Evolutionary conservation across 1,140 invertebrate species (phyloP).

Genomic region (Trypoxylus dichotomus): DNA sequence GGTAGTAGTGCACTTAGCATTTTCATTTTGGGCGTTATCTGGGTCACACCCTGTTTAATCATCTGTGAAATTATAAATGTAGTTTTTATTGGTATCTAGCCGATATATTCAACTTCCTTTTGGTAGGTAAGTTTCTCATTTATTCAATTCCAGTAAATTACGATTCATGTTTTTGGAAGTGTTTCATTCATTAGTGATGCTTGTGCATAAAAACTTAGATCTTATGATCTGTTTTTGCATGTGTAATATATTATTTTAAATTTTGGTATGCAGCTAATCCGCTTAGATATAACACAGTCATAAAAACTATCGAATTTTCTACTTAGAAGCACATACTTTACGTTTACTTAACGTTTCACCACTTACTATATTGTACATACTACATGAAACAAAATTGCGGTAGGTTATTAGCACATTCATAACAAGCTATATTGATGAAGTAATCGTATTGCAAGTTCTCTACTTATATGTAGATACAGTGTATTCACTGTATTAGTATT

Average conservation of each 20-base stretch:
- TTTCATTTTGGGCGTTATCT: conserved; percentile 39
- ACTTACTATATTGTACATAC: not conserved
- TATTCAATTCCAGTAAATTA: not conserved
- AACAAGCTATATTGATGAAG: too few species aligned
- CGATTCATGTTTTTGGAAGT: conserved; percentile 1
- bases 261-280: not conserved
- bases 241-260: not conserved
- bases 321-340: not conserved
- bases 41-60: conserved; percentile 39
- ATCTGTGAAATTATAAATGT: conserved; percentile 34
- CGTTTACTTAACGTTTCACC: not conserved
- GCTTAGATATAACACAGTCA: not conserved
- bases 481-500: not conserved
- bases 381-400: not conserved
- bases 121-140: not conserved
- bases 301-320: not conserved
- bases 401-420: too few species aligned
- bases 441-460: too few species aligned
- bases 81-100: not conserved
- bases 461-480: too few species aligned
- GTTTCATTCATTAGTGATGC: conserved; percentile 1
- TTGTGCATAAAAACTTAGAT: not conserved
- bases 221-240: not conserved
- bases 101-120: not conserved
- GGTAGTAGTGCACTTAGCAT: conserved; percentile 39